Conservation (phyloP, 2,797 vertebrate genomes). For the Danio albolineatus region DNA sequence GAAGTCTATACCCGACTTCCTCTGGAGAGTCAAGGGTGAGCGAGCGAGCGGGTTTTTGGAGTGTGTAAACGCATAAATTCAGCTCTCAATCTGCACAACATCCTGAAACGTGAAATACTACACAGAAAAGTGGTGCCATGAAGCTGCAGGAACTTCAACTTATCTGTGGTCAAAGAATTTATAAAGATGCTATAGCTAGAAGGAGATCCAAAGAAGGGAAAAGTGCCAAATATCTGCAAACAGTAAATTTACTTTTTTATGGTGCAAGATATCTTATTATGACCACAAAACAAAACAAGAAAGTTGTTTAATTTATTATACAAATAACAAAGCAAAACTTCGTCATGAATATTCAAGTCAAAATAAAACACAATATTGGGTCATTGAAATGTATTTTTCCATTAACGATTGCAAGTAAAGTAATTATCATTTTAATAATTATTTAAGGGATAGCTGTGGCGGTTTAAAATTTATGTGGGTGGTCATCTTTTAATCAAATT, state of each 20-base stretch:
- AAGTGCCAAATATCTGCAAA: not conserved
- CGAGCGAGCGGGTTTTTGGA: constrained; percentile 46
- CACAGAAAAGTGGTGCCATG: not conserved
- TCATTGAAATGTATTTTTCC: too few species aligned
- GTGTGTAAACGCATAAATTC: constrained; percentile 64
- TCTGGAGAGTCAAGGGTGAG: constrained; percentile 55
- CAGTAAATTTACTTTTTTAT: not conserved
- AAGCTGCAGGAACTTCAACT: not conserved
- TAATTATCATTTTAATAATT: too few species aligned
- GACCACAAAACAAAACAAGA: too few species aligned
- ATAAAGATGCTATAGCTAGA: not conserved
- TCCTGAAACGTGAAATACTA: constrained; percentile 40
- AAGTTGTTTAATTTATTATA: too few species aligned
- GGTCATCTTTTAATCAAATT: not conserved
- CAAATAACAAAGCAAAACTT: too few species aligned
- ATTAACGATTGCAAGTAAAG: too few species aligned
- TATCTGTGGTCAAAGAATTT: not conserved
- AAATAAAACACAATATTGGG: too few species aligned
- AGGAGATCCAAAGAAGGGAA: not conserved
- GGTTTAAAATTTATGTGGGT: too few species aligned
- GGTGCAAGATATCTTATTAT: not conserved
- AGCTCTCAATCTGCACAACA: constrained; percentile 45
- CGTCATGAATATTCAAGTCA: too few species aligned
- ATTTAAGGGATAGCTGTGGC: too few species aligned
- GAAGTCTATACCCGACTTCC: constrained; percentile 56